Conservation (phyloP, 2,888 invertebrate species). For the Drosophila picticornis region DNA sequence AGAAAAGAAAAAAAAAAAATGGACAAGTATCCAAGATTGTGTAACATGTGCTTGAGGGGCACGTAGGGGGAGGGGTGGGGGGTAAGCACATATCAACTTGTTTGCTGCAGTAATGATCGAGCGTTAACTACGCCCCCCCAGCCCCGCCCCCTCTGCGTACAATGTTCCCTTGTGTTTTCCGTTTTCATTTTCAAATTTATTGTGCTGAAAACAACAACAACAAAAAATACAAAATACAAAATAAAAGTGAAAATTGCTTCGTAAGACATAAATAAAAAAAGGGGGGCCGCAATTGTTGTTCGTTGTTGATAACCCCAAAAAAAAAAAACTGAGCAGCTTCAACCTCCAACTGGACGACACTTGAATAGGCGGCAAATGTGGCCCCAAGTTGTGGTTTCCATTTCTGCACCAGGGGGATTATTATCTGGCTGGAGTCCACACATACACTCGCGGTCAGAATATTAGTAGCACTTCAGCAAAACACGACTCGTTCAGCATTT, state of each 20-base stretch:
- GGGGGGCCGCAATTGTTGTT: slow-evolving; percentile 12
- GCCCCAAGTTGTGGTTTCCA: slow-evolving; percentile 47
- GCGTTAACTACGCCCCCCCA: slow-evolving; percentile 3
- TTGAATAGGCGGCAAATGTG: slow-evolving; percentile 46
- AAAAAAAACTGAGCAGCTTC: slow-evolving; percentile 1
- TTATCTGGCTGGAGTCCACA: slow-evolving; percentile 65
- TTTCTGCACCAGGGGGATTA: slow-evolving; percentile 59
- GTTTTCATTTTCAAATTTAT: slow-evolving; percentile 66
- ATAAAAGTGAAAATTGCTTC: slow-evolving; percentile 78
- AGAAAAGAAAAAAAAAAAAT: slow-evolving; percentile 3
- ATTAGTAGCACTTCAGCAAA: background rate
- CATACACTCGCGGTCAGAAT: slow-evolving; percentile 1
- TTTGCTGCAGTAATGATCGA: slow-evolving; percentile 4
- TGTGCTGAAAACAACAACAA: slow-evolving; percentile 34
- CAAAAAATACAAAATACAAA: background rate
- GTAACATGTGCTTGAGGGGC: slow-evolving; percentile 31
- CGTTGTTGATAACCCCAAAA: slow-evolving; percentile 51
- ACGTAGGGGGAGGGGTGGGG: background rate
- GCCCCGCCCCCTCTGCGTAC: background rate
- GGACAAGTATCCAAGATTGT: slow-evolving; percentile 43
- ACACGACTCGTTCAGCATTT: no score
- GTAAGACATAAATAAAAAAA: slow-evolving; percentile 19
- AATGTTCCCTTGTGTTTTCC: slow-evolving; percentile 59
- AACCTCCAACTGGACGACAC: slow-evolving; percentile 55
- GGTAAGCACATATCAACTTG: slow-evolving; percentile 23